Base-by-base conservation (phyloP, 2,113 vertebrate genomes). In the Lampris megalopsis region DNA sequence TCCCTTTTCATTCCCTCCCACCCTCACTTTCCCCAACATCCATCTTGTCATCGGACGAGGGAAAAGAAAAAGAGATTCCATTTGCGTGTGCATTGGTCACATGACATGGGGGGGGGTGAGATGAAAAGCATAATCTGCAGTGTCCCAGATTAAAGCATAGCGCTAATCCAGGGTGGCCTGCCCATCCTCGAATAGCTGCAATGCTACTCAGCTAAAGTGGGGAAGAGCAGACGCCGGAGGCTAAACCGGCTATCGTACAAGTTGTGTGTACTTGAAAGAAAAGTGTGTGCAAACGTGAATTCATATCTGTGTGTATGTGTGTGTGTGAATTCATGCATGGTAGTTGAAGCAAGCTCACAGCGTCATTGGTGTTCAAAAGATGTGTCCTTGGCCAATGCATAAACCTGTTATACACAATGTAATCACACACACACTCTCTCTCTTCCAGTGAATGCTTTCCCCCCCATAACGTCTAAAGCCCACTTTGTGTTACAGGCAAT, bases 111-210 rank as follows among this genome's bases (percentile, higher is more conserved):
- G 63, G 67, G 54, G 66, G 49, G 75, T 71, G 78, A 84, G 84
- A 86, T 85, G 78, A 87, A 85, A 87, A 85, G 81, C 73, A 71
- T 94, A 95, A 94, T 95, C 94, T 92, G 91, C 86, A 79, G 82
- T 92, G 94, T 84, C 93, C 93, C 90, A 93, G 94, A 94, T 94
- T 94, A 93, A 77, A 85, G 86, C 13, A 37, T 58, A 78, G 81
- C 68, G 2, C 71, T 93, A 94, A 94, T 93, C 91, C 90, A 81
- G 79, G 41, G 72, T 75, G 74, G 87, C 71, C 87, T 3, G 83
- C 79, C 81, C 71, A 63, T 58, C 63, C 77, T 63, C 43, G 68
- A 80, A 84, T 63, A 70, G 80, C 56, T 64, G 80, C 86, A 81
- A 77, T 84, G 88, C 85, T 83, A 82, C 77, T 75, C 82, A 83